phyloP scores from a whole-genome alignment of 1,140 invertebrate species.

The Meloidogyne exigua region DNA sequence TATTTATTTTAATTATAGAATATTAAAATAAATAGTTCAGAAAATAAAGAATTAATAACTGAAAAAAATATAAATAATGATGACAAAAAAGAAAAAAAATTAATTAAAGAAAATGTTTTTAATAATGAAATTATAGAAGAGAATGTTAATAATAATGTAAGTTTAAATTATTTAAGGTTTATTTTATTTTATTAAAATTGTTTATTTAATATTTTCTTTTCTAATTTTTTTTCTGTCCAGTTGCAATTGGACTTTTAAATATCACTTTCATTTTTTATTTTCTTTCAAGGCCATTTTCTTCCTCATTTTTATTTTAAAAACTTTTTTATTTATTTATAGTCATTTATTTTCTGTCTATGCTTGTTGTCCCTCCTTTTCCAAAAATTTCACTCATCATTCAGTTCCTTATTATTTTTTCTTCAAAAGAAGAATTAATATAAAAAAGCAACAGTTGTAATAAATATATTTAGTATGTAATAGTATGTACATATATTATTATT shows the following conservation, averaged over 20 bases:
- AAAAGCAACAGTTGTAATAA: neutral
- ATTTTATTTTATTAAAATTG: too few species aligned
- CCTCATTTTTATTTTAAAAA: neutral
- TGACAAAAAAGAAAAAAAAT: neutral
- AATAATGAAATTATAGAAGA: too few species aligned
- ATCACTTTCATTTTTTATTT: neutral
- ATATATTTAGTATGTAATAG: too few species aligned
- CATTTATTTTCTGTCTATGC: neutral
- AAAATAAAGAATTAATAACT: neutral
- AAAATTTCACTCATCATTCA: constrained; percentile 5
- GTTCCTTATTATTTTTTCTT: neutral
- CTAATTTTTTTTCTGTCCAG: too few species aligned
- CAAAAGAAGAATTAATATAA: too few species aligned
- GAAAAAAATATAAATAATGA: neutral
- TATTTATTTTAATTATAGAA: neutral
- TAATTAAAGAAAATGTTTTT: neutral
- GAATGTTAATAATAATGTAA: too few species aligned
- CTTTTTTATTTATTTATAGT: too few species aligned
- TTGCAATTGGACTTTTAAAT: too few species aligned
- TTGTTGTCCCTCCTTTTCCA: neutral
- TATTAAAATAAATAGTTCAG: neutral
- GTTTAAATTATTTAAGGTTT: too few species aligned
- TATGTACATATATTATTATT: too few species aligned
- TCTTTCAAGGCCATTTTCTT: neutral
- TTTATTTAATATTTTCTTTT: too few species aligned